Conservation (phyloP, 2,797 vertebrate genomes). For the Caiman crocodilus region DNA sequence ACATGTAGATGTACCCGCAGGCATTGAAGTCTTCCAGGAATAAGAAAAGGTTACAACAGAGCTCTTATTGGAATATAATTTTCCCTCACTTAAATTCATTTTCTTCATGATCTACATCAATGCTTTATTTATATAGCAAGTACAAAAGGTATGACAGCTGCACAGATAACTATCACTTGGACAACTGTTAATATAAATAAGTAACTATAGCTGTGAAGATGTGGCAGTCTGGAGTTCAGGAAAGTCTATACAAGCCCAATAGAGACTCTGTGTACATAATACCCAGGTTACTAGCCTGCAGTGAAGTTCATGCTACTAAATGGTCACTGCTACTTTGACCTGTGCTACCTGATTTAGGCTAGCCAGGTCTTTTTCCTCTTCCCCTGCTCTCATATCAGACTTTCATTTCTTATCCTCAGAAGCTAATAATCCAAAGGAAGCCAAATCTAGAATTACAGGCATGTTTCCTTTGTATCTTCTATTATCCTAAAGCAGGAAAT, state of each 20-base stretch:
- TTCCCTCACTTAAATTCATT: not conserved
- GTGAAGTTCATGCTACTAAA: not conserved
- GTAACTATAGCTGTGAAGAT: not conserved
- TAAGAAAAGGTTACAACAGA: not conserved
- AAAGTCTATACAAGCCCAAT: not conserved
- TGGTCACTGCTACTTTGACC: no score
- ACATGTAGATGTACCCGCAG: not conserved
- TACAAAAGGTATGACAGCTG: not conserved
- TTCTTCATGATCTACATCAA: conserved; percentile 17
- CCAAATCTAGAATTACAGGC: not conserved
- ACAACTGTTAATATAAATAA: not conserved
- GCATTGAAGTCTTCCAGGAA: not conserved
- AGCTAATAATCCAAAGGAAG: conserved; percentile 67
- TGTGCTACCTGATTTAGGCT: not conserved
- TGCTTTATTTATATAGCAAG: not conserved
- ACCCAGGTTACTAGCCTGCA: conserved; percentile 32
- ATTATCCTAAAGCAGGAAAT: conserved; percentile 36
- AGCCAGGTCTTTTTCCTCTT: not conserved
- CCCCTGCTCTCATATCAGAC: no score
- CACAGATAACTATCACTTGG: rapidly evolving
- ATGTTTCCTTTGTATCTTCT: conserved; percentile 58
- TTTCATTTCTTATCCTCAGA: not conserved
- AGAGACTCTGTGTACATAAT: not conserved
- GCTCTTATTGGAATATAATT: rapidly evolving
- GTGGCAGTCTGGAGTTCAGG: not conserved